Base-by-base conservation (phyloP, 92 coral and sea anemone genomes). In the Pocillopora meandrina region DNA sequence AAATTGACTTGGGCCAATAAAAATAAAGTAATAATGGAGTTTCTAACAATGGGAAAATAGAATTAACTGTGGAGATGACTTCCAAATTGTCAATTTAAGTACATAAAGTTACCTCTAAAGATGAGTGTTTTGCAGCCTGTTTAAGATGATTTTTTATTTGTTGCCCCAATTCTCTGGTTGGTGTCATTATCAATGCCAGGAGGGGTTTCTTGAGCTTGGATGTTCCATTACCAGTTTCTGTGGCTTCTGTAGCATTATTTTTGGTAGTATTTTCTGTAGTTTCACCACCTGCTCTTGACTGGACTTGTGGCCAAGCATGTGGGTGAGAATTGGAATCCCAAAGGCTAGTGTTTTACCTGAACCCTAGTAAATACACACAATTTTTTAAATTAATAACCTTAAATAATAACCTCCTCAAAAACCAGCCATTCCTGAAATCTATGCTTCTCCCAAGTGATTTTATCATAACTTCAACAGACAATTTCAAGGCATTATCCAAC, bases 281-380 rank as follows among this genome's bases (percentile, higher is more conserved):
- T 57, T 34, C n/a, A n/a, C n/a, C 63, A 18, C 10, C 82, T 17
- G 69, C 64, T 81, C 92, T 34, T 61, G 75, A 0, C 20, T 35
- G 34, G 77, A 76, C 42, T 36, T 82, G 72, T 57, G 57, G 9
- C 70, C 85, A 42, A 94, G 71, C 73, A 96, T 92, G 71, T 90
- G 95, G 21, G 93, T 92, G 68, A 96, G 89, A 59, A 96, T 86
- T 62, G 99, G 99, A 58, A 96, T 81, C 5, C 99, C 99, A 89
- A 94, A 96, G 23, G 99, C 99, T 21, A 96, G 77, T 21, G 99
- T 96, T 75, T 96, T 96, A 12, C 99, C 99, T 70, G 99, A 96
- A 52, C 99, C 99, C 99, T 96, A 61, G 13, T 7, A 65, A 74
- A 49, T 17, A 65, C 14, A 35, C n/a, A n/a, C n/a, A n/a, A n/a